These are phyloP conservation scores for Pavo muticus DNA, from an alignment of 2,113 vertebrate species.

Conservation along the genomic window DNA sequence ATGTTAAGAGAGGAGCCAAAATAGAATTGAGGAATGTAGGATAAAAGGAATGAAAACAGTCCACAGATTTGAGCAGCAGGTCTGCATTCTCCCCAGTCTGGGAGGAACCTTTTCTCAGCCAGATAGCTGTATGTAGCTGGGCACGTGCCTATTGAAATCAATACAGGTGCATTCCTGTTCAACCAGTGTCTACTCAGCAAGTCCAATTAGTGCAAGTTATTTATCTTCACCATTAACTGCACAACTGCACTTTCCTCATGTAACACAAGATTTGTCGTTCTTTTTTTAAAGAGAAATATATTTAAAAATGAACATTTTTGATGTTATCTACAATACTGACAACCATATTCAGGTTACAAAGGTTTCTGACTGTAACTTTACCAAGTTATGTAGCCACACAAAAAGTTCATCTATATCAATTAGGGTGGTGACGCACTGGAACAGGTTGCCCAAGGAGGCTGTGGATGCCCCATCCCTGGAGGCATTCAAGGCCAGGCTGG, in stretches of 20 bases:
- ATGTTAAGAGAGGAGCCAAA: not conserved
- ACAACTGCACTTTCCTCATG: not conserved
- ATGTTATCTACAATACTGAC: not conserved
- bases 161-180: not conserved
- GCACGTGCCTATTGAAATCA: not conserved
- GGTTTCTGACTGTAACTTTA: not conserved
- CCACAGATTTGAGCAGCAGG: not conserved
- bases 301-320: not conserved
- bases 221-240: not conserved
- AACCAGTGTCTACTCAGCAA: not conserved
- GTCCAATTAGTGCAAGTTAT: not conserved
- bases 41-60: not conserved
- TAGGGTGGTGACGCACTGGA: no score
- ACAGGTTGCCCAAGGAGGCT: no score
- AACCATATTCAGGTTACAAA: not conserved
- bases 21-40: not conserved
- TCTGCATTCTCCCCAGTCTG: not conserved
- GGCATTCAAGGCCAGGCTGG: no score
- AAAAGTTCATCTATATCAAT: not conserved
- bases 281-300: not conserved
- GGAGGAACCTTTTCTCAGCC: not conserved
- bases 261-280: not conserved
- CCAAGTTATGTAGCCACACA: not conserved
- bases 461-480: no score
- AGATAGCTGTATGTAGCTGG: not conserved